Base-by-base conservation (phyloP, 2,797 vertebrate genomes). In the Protonibea diacanthus region DNA sequence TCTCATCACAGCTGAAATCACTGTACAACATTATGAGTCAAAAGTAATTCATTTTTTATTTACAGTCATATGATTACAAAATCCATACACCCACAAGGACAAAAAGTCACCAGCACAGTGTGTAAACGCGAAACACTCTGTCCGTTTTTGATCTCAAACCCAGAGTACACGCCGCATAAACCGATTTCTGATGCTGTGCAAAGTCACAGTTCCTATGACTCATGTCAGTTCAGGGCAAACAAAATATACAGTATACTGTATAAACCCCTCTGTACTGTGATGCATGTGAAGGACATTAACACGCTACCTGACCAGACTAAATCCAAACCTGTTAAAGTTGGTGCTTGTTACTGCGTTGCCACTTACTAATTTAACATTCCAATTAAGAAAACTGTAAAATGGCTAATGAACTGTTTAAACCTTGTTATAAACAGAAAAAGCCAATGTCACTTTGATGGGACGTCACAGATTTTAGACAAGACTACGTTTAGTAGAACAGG, bases 11-110 rank as follows among this genome's bases (percentile, higher is more conserved):
- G 14, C 52, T 71, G 49, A 40, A 68, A 44, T 10, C 1, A 60
- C 3, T 53, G 9, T 4, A 42, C 7, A 57, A 47, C 15, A 38
- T 25, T 57, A 33, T 2, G 48, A 56, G 52, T 75, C 76, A 91
- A 84, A 92, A 86, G 76, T 89, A 76, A 56, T 87, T 82, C 42
- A 72, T 78, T 84, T 91, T 93, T 91, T 85, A 92, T 92, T 93
- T 89, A 92, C 91, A 86, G 67, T 82, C 47, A 69, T 87, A 67
- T 78, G 61, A 75, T 82, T 89, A 94, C 83, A 94, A 93, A 93
- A 93, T 71, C 78, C 83, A 89, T 81, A 87, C 65, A 23, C 64
- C 68, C 73, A 84, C 75, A 72, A 81, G 51, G 56, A 86, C 67
- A 82, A 80, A 81, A 86, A 64, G 74, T 82, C 78, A 84, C 77